Evolutionary conservation across 1,140 invertebrate genomes (phyloP).

Genomic region (Caligus rogercresseyi): DNA sequence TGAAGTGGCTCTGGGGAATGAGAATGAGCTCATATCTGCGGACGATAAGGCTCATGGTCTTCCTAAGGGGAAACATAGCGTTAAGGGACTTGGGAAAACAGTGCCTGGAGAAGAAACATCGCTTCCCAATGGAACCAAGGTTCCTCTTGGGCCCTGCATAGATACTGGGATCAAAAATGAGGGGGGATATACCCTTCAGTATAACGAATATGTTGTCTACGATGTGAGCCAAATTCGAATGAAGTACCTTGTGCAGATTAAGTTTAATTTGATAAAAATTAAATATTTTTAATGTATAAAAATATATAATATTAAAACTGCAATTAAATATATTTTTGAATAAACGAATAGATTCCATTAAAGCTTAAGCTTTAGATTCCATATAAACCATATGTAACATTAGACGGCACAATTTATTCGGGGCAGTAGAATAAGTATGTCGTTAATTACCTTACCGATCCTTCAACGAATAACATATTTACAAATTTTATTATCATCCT

Average conservation of each 20-base stretch:
- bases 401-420: too few relatives aligned
- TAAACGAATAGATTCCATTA: too few relatives aligned
- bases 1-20: constrained; percentile 31
- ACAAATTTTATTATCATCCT: too few relatives aligned
- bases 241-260: constrained; percentile 27
- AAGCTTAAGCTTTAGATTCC: too few relatives aligned
- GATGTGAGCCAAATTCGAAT: constrained; percentile 31
- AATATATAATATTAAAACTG: too few relatives aligned
- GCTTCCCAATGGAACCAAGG: constrained; percentile 24
- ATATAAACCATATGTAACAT: too few relatives aligned
- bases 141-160: constrained; percentile 24
- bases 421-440: too few relatives aligned
- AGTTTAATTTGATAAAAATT: constrained; percentile 28
- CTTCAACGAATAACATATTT: too few relatives aligned
- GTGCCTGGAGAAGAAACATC: constrained; percentile 24
- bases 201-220: constrained; percentile 36
- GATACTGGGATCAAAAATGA: constrained; percentile 20
- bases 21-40: constrained; percentile 26
- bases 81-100: constrained; percentile 29
- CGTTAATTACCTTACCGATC: too few relatives aligned
- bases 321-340: too few relatives aligned
- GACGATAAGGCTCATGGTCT: constrained; percentile 28
- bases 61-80: constrained; percentile 28
- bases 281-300: too few relatives aligned
- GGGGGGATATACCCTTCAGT: constrained; percentile 26